phyloP scores from a whole-genome alignment of 1,140 invertebrate genomes.

The Papilio helenus region DNA sequence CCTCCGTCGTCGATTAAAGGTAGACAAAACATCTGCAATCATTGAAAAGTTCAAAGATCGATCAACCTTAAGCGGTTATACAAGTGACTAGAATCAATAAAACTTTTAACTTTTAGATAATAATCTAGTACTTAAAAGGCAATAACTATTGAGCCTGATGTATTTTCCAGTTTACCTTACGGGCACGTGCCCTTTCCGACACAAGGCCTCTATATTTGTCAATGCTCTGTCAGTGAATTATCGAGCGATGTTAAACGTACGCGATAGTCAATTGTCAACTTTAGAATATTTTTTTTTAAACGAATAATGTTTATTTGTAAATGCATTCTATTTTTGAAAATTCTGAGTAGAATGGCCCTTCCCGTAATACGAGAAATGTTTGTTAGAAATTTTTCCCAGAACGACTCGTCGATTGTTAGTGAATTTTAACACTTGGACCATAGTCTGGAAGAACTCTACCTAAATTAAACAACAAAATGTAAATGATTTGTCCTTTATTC shows the following conservation, averaged over 20 bases:
- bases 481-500: slow-evolving; percentile 78
- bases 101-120: neutral
- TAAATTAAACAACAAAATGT: slow-evolving; percentile 50
- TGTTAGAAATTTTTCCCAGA: too few relatives aligned
- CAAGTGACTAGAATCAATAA: neutral
- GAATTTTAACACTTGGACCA: too few relatives aligned
- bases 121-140: neutral
- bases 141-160: neutral
- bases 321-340: too few relatives aligned
- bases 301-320: too few relatives aligned
- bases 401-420: too few relatives aligned
- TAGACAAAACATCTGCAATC: neutral
- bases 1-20: too few relatives aligned
- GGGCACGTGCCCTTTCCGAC: slow-evolving; percentile 8
- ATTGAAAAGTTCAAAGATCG: neutral
- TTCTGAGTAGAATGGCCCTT: too few relatives aligned
- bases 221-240: neutral
- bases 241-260: neutral
- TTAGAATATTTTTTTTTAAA: too few relatives aligned
- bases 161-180: neutral
- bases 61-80: neutral
- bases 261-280: too few relatives aligned
- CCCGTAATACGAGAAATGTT: too few relatives aligned
- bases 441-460: too few relatives aligned
- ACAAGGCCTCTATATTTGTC: slow-evolving; percentile 4